These are phyloP conservation scores for Zaprionus tsacasi DNA, from an alignment of 1,140 invertebrate genomes.

Conservation along the genomic window DNA sequence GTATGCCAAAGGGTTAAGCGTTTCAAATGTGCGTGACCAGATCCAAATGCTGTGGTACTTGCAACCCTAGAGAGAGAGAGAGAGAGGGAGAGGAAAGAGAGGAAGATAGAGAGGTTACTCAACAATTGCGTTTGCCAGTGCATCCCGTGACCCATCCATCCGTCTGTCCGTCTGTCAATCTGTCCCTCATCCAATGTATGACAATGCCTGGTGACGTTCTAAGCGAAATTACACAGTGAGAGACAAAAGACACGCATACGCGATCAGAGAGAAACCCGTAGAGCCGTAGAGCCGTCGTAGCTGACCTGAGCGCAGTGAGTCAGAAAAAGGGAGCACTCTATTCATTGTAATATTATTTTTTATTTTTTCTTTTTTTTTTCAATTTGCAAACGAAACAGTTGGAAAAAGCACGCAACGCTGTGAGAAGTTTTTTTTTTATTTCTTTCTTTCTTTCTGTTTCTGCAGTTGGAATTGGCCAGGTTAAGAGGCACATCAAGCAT, in stretches of 20 bases:
- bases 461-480: not conserved
- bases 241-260: conserved; percentile 39
- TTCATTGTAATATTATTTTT: conserved; percentile 7
- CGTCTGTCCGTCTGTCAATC: not conserved
- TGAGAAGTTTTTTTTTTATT: conserved; percentile 35
- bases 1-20: not conserved
- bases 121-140: not conserved
- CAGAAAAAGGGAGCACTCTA: conserved; percentile 2
- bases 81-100: too few species aligned
- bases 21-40: not conserved
- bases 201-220: conserved; percentile 27
- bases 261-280: not conserved
- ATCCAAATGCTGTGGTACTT: not conserved
- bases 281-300: not conserved
- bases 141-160: conserved; percentile 11
- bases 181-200: conserved; percentile 12
- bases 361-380: conserved; percentile 44
- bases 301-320: conserved; percentile 5
- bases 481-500: conserved; percentile 47
- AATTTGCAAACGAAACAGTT: conserved; percentile 57
- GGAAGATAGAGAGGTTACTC: not conserved
- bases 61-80: too few species aligned
- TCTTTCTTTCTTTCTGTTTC: conserved; percentile 3
- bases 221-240: conserved; percentile 20
- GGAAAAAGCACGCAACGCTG: conserved; percentile 55